Evolutionary conservation across 2,888 invertebrate species (phyloP).

Genomic region (Iselma pallidipennis): DNA sequence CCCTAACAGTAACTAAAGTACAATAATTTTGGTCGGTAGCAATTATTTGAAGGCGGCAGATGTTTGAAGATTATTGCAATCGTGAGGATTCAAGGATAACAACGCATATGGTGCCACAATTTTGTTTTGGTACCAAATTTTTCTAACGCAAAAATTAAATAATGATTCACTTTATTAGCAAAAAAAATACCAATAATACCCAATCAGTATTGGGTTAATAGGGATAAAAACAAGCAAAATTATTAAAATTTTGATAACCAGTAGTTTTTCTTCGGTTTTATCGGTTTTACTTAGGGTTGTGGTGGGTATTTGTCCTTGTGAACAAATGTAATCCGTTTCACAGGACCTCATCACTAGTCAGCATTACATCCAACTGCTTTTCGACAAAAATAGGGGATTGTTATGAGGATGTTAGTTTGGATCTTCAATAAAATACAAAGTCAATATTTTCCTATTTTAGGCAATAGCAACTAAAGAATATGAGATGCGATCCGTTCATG

Average conservation of each 20-base stretch:
- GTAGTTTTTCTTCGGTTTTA: not conserved
- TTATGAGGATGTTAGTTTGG: slow-evolving; percentile 19
- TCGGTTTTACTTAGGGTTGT: not conserved
- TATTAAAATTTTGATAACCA: too few relatives aligned
- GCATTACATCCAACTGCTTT: not conserved
- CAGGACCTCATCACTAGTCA: not conserved
- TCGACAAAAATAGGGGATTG: not conserved
- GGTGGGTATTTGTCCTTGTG: not conserved
- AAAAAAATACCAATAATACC: not conserved
- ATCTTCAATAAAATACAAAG: slow-evolving; percentile 28
- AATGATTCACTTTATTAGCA: not conserved
- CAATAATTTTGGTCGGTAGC: slow-evolving; percentile 42
- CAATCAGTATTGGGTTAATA: too few relatives aligned
- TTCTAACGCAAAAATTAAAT: not conserved
- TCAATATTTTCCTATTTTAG: slow-evolving; percentile 28
- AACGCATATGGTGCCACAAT: not conserved
- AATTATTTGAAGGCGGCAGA: slow-evolving; percentile 44
- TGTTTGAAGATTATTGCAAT: slow-evolving; percentile 44
- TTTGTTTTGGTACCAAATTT: not conserved
- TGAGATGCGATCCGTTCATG: slow-evolving; percentile 20
- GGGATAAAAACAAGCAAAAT: too few relatives aligned
- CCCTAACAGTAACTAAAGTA: slow-evolving; percentile 41
- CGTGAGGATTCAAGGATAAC: slow-evolving; percentile 20
- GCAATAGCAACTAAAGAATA: slow-evolving; percentile 22
- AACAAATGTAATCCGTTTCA: not conserved